Evolutionary conservation across 1,140 invertebrate species (phyloP), one percentile per base, ranked within the genome.

Genomic region (Eueides isabella): DNA sequence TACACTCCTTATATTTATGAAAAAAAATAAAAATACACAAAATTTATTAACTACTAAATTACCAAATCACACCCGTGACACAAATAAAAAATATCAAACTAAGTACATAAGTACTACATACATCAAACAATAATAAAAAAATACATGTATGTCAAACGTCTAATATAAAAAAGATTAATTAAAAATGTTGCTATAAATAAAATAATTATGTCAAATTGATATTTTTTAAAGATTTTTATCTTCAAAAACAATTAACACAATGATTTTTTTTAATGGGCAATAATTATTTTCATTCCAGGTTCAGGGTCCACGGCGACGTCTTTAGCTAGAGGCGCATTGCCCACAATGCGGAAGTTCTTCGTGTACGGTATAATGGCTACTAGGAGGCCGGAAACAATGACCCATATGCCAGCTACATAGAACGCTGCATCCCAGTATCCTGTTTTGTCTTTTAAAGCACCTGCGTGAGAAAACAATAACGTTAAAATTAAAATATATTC

Each of bases 381-480:
- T 26, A 98, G 94, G 0, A 96, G 62, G 11, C 97, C 97, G 61
- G 97, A 96, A 1, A 98, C 78, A 19, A 97, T 93, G 11, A 97
- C 96, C 94, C 96, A 97, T 16, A 96, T 87, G 7, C 97, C 97
- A 63, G 96, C 96, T 78, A 96, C 93, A 79, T 96, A 95, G 88
- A 97, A 98, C 0, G 97, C 95, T 33, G 95, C 91, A 66, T 97
- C 95, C 95, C 97, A 98, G 16, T 90, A 93, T 2, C 94, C 89
- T 1, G 96, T 97, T 3, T 95, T 79, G 81, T 97, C 97, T 88
- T 94, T 96, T 0, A 97, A 83, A 75, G 94, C 95, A 71, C 96
- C 96, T 95, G 91, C 12, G 19, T 11, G 11, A 3, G 19, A 55
- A 55, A 55, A 55, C 7, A 55, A 2, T 12, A 12, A 2, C 12